Evolutionary conservation across 1,140 invertebrate genomes (phyloP), one percentile per base, ranked within the genome.

Genomic region (Oreohelix idahoensis): DNA sequence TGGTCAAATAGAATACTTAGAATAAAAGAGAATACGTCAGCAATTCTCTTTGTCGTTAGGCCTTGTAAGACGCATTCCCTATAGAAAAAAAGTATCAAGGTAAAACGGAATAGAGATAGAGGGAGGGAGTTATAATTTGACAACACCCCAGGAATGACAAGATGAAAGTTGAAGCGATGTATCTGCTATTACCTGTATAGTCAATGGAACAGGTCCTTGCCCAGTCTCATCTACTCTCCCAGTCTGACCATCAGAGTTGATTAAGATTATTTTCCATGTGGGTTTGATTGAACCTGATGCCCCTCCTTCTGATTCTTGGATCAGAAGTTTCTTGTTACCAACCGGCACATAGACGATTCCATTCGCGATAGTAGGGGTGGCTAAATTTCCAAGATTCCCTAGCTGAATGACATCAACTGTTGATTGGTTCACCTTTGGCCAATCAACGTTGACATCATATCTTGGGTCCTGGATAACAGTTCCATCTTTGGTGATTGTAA

Each of bases 191-290:
- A 79, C 78, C 11, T 69, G 63, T 13, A 80, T 79, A 58, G 36
- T 53, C 26, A 29, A 17, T 10, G 83, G 83, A 32, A 84, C 81
- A 29, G 73, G n/a, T 23, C 85, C 85, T 8, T 5, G 8, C 4
- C 85, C 85, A 32, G 81, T n/a, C 32, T 79, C 63, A 4, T 69
- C 78, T 11, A 79, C 49, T 29, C 1, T 69, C 26, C 78, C 78
- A 11, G 78, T 79, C 29, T 39, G 63, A 2, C 78, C 78, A n/a
- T 79, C 78, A 1, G 23, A 2, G 36, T 63, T n/a, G 2, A 79
- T 58, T 38, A 35, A 45, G 10, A 79, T 35, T 23, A 79, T 42
- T n/a, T n/a, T 66, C 78, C 78, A 79, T 45, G 13, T 29, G 23
- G 29, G 39, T 26, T 0, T 29, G 13, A 63, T 32, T 11, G 49